A percentile compares a stretch with the other conserved stretches of the same genome.
Evolutionary conservation across 2,113 vertebrate genomes (phyloP).

Genomic region (Sorex fumeus): DNA sequence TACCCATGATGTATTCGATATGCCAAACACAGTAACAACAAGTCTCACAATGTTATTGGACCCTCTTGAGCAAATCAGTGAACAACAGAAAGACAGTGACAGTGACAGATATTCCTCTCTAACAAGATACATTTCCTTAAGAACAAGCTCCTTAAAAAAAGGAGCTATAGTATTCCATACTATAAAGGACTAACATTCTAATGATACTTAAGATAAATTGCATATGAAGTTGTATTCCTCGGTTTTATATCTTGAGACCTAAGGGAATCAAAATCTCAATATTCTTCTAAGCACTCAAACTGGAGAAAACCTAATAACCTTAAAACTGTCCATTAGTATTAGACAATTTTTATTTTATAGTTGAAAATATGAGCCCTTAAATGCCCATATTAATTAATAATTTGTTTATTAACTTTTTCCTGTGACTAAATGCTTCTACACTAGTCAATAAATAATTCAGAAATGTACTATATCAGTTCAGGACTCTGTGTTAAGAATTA

Average conservation of each 20-base stretch:
- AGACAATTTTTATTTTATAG: neutral
- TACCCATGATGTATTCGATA: too few relatives aligned
- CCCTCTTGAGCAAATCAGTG: too few relatives aligned
- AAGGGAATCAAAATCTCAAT: conserved; percentile 26
- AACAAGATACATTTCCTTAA: neutral
- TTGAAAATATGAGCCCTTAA: neutral
- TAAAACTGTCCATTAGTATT: neutral
- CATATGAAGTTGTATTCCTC: neutral
- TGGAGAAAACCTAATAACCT: neutral
- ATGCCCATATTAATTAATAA: neutral
- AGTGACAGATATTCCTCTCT: too few relatives aligned
- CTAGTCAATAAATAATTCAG: neutral
- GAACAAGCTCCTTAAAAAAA: conserved; percentile 37
- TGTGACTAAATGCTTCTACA: conserved; percentile 4
- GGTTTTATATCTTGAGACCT: neutral
- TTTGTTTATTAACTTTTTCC: conserved; percentile 25
- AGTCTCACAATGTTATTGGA: too few relatives aligned
- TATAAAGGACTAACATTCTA: neutral
- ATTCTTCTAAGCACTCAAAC: neutral
- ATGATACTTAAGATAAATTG: conserved; percentile 38
- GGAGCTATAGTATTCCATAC: too few relatives aligned
- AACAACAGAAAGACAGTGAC: neutral
- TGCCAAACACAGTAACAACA: too few relatives aligned
- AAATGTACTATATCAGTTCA: neutral
- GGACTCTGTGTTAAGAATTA: neutral